A percentile compares a stretch with the other conserved stretches of the same genome.
phyloP scores from a whole-genome alignment of 1,140 invertebrate genomes.

The Macrobrachium nipponense region DNA sequence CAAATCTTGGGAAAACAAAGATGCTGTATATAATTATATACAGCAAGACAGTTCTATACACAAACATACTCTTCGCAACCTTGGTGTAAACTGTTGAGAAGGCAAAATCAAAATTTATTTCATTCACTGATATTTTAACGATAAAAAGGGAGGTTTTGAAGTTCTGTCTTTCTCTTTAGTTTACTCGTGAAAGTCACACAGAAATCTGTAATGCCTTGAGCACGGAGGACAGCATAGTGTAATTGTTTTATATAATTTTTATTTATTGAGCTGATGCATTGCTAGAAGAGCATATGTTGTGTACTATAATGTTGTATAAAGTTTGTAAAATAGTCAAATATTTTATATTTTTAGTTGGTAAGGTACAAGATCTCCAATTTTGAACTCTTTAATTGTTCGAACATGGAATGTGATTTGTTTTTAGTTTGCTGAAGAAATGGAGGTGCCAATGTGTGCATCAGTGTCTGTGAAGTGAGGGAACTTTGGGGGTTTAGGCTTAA shows the following conservation, averaged over 20 bases:
- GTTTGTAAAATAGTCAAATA: constrained; percentile 63
- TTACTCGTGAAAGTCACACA: constrained; percentile 55
- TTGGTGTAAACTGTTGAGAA: constrained; percentile 59
- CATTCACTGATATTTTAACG: constrained; percentile 10
- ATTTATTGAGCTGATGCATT: constrained; percentile 61
- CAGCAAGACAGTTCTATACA: constrained; percentile 58
- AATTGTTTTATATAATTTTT: constrained; percentile 62
- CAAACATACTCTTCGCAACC: constrained; percentile 61
- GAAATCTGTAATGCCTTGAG: constrained; percentile 57
- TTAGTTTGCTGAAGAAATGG: constrained; percentile 55
- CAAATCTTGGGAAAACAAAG: constrained; percentile 10
- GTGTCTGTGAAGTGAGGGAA: constrained; percentile 54
- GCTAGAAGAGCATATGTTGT: constrained; percentile 62
- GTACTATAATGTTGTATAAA: constrained; percentile 63
- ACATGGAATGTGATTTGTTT: constrained; percentile 57
- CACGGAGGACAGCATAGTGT: constrained; percentile 56
- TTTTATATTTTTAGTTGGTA: constrained; percentile 63
- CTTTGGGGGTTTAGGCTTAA: constrained; percentile 52
- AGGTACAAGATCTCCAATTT: constrained; percentile 62
- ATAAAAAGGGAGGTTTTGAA: constrained; percentile 37
- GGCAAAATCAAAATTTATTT: constrained; percentile 51
- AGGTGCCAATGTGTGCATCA: constrained; percentile 49
- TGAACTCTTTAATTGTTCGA: constrained; percentile 57
- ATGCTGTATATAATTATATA: constrained; percentile 53
- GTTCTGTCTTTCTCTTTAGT: constrained; percentile 57